Conservation (phyloP, 2,797 vertebrate genomes). For the Danionella dracula region DNA sequence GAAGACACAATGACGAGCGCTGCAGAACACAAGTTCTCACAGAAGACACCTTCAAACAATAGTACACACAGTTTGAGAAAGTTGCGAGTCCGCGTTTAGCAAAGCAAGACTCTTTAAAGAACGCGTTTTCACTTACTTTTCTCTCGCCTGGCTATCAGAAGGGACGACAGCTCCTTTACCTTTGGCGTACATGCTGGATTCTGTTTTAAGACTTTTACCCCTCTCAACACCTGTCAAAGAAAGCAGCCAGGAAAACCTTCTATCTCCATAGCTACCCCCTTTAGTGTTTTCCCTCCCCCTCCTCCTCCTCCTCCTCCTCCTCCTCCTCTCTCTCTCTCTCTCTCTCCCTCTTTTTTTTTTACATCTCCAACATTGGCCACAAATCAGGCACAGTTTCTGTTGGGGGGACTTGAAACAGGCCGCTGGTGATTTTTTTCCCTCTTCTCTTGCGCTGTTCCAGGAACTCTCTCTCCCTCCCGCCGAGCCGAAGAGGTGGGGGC, state of each 20-base stretch:
- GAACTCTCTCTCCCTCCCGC: constrained; percentile 69
- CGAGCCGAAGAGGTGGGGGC: constrained; percentile 65
- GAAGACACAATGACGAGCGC: constrained; percentile 41
- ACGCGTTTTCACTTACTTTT: constrained; percentile 82
- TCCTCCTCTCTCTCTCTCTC: background rate
- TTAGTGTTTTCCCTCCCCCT: constrained; percentile 76
- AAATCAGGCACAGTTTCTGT: constrained; percentile 85
- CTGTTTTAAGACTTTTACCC: constrained; percentile 84
- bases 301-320: background rate
- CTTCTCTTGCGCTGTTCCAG: constrained; percentile 79
- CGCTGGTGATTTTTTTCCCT: constrained; percentile 65
- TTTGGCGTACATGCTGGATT: constrained; percentile 93
- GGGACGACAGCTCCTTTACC: constrained; percentile 91
- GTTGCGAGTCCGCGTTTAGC: constrained; percentile 60
- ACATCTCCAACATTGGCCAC: constrained; percentile 83
- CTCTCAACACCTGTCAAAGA: constrained; percentile 89
- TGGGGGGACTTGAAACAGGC: constrained; percentile 88
- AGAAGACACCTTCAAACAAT: constrained; percentile 61
- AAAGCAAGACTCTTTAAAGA: constrained; percentile 54
- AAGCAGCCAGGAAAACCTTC: constrained; percentile 80
- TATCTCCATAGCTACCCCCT: constrained; percentile 88
- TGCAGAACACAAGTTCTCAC: constrained; percentile 48
- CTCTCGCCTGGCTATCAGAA: constrained; percentile 91
- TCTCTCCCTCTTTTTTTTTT: constrained; percentile 65
- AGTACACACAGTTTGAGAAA: constrained; percentile 62